phyloP scores from a whole-genome alignment of 37 sponge, comb jelly and placozoan genomes.

The Chondrilla cf. caribensis region DNA sequence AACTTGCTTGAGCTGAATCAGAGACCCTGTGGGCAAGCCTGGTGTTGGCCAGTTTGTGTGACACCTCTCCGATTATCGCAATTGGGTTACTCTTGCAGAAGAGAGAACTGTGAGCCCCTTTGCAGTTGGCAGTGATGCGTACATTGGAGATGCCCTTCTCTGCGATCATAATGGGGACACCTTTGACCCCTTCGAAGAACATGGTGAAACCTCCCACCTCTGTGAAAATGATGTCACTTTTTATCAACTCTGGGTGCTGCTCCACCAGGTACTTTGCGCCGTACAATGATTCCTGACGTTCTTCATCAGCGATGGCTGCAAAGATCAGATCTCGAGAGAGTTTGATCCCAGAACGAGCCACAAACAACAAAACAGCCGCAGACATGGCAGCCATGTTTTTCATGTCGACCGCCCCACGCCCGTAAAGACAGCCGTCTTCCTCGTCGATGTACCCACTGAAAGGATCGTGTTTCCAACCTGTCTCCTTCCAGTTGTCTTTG shows the following conservation, averaged over 20 bases:
- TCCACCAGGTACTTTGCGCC: slow-evolving; percentile 74
- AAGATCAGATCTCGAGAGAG: slow-evolving; percentile 75
- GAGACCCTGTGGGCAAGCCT: slow-evolving; percentile 54
- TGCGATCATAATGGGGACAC: slow-evolving; percentile 61
- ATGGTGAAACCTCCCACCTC: slow-evolving; percentile 78
- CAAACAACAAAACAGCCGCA: slow-evolving; percentile 54
- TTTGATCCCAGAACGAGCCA: slow-evolving; percentile 42
- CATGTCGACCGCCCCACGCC: slow-evolving; percentile 84
- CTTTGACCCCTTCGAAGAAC: slow-evolving; percentile 30
- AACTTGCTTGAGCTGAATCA: slow-evolving; percentile 27
- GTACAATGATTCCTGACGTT: slow-evolving; percentile 46
- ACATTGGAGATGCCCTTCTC: slow-evolving; percentile 63
- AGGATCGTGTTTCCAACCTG: slow-evolving; percentile 82
- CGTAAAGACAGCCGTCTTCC: slow-evolving; percentile 85
- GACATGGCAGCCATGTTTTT: slow-evolving; percentile 86
- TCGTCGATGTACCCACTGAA: slow-evolving; percentile 74
- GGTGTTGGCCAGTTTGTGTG: slow-evolving; percentile 37
- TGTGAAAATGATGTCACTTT: slow-evolving; percentile 70
- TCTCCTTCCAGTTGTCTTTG: slow-evolving; percentile 67
- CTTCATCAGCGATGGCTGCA: slow-evolving; percentile 82
- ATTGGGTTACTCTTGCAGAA: slow-evolving; percentile 67
- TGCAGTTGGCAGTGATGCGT: slow-evolving; percentile 58
- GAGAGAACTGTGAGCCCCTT: slow-evolving; percentile 73
- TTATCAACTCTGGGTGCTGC: slow-evolving; percentile 63
- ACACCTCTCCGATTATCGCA: slow-evolving; percentile 44